These are phyloP conservation scores for Orgyia antiqua DNA, from an alignment of 2,888 invertebrate genomes.

Conservation along the genomic window DNA sequence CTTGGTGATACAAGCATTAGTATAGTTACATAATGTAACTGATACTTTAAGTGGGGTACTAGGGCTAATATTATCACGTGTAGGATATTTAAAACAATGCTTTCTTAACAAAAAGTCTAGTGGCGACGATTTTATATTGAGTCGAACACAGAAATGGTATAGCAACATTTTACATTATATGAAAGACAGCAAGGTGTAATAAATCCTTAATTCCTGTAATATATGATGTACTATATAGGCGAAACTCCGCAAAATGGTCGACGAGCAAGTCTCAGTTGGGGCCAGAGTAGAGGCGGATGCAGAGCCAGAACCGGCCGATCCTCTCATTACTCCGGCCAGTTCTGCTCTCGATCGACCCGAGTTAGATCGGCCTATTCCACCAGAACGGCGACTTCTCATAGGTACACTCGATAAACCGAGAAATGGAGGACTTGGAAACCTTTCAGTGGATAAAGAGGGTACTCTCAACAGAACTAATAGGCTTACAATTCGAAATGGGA, in stretches of 20 bases:
- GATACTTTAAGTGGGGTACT: too few species aligned
- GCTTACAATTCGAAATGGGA: constrained; percentile 66
- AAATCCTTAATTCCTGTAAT: too few species aligned
- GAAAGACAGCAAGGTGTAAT: too few species aligned
- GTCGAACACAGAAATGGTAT: too few species aligned
- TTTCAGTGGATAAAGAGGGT: constrained; percentile 65
- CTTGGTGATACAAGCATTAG: too few species aligned
- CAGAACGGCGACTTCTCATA: constrained; percentile 63
- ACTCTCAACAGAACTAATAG: constrained; percentile 59
- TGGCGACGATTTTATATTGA: too few species aligned
- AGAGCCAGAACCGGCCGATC: constrained; percentile 71
- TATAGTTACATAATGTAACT: too few species aligned
- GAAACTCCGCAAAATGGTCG: constrained; percentile 93
- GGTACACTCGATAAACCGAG: constrained; percentile 65
- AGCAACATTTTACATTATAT: too few species aligned
- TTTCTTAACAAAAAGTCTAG: too few species aligned
- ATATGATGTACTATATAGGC: too few species aligned
- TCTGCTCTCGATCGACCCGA: constrained; percentile 58
- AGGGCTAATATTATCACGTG: too few species aligned
- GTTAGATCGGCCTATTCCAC: constrained; percentile 57
- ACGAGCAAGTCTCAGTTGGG: constrained; percentile 87
- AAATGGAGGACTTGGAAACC: constrained; percentile 64
- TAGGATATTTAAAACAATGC: too few species aligned
- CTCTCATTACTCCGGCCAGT: constrained; percentile 74
- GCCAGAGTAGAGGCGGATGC: constrained; percentile 78